Base-by-base conservation (phyloP, 2,113 vertebrate genomes). In the Arothron firmamentum region DNA sequence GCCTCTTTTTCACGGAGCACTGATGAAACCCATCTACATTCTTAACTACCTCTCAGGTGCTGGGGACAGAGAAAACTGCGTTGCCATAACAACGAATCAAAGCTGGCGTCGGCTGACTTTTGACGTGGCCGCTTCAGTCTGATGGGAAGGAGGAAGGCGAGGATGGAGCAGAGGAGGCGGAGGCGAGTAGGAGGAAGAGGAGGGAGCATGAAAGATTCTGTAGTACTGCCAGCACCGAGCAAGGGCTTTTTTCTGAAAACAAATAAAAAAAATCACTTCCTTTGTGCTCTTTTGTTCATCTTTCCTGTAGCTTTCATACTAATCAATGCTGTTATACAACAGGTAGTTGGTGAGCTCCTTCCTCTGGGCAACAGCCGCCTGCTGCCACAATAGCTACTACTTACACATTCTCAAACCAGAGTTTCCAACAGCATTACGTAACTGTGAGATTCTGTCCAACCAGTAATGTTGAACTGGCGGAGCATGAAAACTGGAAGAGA, bases 251-350 rank as follows among this genome's bases (percentile, higher is more conserved):
- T 52, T 70, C 7, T 12, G 45, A 28, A 28, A 28, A 28, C 3
- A 28, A 28, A 28, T 52, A 62, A 18, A 58, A 48, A 74, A 68
- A 52, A 65, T 6, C 75, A 72, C 75, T 74, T 72, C 49, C 72
- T 70, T 75, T 63, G 46, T 51, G 50, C 20, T 45, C 60, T 72
- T 82, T 78, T 77, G 62, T 75, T 75, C 75, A 56, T 45, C 52
- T 75, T 72, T 82, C 73, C 73, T 75, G 77, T 76, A 74, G 53
- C 57, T 77, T 49, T 72, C 78, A 50, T 52, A 83, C 67, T 77
- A 82, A 87, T 86, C 86, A 74, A 87, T 84, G 74, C 49, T 50
- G 80, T 88, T 87, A 89, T 18, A 85, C 86, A 89, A 87, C 74
- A 82, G 68, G 75, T 80, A 62, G 74, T 71, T 72, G 12, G 42